A percentile compares a stretch with the other conserved stretches of the same genome.
These are phyloP conservation scores for Speoplatyrhinus poulsoni DNA, from an alignment of 2,113 vertebrate genomes.

Conservation along the genomic window DNA sequence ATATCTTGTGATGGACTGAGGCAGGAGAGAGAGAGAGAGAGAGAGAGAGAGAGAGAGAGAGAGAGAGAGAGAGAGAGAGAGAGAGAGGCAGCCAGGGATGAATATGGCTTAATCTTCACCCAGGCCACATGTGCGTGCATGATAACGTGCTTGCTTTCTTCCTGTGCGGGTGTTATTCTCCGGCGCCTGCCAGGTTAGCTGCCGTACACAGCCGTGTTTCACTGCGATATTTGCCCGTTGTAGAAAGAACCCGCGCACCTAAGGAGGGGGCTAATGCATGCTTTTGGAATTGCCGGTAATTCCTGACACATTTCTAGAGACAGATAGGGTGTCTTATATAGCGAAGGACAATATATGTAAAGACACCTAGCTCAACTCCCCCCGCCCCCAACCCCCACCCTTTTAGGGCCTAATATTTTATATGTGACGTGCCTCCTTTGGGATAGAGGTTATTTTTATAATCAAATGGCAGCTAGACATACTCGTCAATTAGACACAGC, in stretches of 20 bases:
- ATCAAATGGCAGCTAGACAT: constrained; percentile 16
- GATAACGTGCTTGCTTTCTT: constrained; percentile 83
- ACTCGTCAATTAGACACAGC: constrained; percentile 43
- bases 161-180: constrained; percentile 70
- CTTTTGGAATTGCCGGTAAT: constrained; percentile 80
- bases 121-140: constrained; percentile 82
- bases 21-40: constrained; percentile 75
- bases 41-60: constrained; percentile 73
- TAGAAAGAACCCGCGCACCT: constrained; percentile 73
- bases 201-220: constrained; percentile 76
- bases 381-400: background rate
- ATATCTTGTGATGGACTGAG: constrained; percentile 83
- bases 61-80: constrained; percentile 72
- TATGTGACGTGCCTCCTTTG: constrained; percentile 54
- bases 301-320: constrained; percentile 78
- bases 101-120: constrained; percentile 85
- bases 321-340: constrained; percentile 78
- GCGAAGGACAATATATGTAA: constrained; percentile 75
- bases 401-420: constrained; percentile 71
- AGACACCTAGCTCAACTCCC: constrained; percentile 60
- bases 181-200: constrained; percentile 80
- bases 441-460: constrained; percentile 64
- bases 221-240: constrained; percentile 76
- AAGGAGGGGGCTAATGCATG: constrained; percentile 82
- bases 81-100: constrained; percentile 80